These are phyloP conservation scores for Delphinus delphis DNA, from an alignment of 2,113 vertebrate genomes.

Conservation along the genomic window DNA sequence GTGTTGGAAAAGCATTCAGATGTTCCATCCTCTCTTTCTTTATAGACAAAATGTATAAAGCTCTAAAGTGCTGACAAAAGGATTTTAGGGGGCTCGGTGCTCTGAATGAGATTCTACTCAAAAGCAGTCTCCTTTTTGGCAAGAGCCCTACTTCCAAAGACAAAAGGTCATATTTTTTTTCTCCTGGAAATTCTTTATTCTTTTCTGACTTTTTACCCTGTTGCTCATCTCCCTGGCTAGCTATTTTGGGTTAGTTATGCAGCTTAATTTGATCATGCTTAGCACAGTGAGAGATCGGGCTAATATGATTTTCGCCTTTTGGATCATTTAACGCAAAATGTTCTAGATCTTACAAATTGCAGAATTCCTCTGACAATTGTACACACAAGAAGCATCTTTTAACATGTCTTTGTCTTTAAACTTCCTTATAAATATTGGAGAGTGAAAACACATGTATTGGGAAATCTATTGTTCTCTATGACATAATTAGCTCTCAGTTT, in stretches of 20 bases:
- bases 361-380: slow-evolving; percentile 21
- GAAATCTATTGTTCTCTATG: neutral
- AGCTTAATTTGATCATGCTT: slow-evolving; percentile 53
- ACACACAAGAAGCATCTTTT: slow-evolving; percentile 37
- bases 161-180: slow-evolving; percentile 5
- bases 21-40: neutral
- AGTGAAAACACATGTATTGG: neutral
- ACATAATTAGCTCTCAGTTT: slow-evolving; percentile 48
- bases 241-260: slow-evolving; percentile 24
- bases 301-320: slow-evolving; percentile 48
- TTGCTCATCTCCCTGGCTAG: neutral
- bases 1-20: neutral
- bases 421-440: slow-evolving; percentile 43
- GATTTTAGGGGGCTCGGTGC: neutral
- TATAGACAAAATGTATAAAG: neutral
- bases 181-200: slow-evolving; percentile 16
- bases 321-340: slow-evolving; percentile 59
- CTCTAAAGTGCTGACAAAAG: neutral
- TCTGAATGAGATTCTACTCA: slow-evolving; percentile 41
- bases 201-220: slow-evolving; percentile 22
- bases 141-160: slow-evolving; percentile 12
- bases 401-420: slow-evolving; percentile 49
- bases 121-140: slow-evolving; percentile 12
- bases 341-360: slow-evolving; percentile 67
- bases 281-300: neutral